Percentiles rank a stretch among this genome's conserved stretches.
Conservation (phyloP, 2,113 vertebrate genomes). For the Pao palembangensis region DNA sequence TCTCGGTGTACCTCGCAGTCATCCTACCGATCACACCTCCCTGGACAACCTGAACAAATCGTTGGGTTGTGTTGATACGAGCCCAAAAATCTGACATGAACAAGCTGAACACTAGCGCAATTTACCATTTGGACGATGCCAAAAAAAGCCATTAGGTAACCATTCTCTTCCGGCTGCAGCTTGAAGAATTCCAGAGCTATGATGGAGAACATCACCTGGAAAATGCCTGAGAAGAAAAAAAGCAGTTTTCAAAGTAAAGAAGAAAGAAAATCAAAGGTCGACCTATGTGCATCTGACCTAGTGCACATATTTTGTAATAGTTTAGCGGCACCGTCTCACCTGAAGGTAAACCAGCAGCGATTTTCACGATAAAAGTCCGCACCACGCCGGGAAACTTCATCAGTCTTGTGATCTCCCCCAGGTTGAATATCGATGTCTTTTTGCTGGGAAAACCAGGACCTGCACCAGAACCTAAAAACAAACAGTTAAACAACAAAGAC, state of each 20-base stretch:
- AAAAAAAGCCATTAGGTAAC: constrained; percentile 88
- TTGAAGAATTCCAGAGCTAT: constrained; percentile 89
- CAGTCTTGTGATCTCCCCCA: constrained; percentile 81
- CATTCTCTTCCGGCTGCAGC: constrained; percentile 80
- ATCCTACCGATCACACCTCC: constrained; percentile 82
- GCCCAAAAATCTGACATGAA: too few relatives aligned
- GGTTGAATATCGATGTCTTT: constrained; percentile 72
- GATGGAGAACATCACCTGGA: constrained; percentile 91
- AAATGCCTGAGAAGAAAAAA: constrained; percentile 77
- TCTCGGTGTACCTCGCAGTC: constrained; percentile 73
- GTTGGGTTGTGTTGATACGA: neutral
- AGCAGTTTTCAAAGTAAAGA: neutral
- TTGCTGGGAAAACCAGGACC: constrained; percentile 3
- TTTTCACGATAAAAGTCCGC: constrained; percentile 85
- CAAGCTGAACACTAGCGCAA: neutral
- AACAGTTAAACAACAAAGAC: neutral
- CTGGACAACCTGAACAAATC: constrained; percentile 79
- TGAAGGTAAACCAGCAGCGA: constrained; percentile 81
- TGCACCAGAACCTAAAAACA: constrained; percentile 27
- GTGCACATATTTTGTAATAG: neutral
- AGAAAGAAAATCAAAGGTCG: too few relatives aligned
- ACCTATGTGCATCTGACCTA: too few relatives aligned
- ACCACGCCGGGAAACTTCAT: constrained; percentile 82
- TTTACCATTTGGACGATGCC: constrained; percentile 90
- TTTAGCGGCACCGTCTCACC: too few relatives aligned